Evolutionary conservation across 2,888 invertebrate genomes (phyloP).

Genomic region (Papilio gigon): DNA sequence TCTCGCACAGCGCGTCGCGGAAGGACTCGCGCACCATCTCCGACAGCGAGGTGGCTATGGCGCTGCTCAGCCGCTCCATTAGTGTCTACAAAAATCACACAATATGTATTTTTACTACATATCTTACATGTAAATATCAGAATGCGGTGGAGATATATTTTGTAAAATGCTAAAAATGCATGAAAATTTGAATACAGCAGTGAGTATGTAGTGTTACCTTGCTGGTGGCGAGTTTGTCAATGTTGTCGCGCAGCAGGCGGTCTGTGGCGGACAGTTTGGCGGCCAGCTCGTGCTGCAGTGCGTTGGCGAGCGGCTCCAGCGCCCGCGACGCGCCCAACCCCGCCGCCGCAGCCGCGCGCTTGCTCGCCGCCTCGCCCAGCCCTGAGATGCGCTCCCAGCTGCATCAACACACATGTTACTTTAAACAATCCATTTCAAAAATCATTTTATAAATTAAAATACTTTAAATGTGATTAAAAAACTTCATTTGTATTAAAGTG

Average conservation of each 20-base stretch:
- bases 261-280: slow-evolving; percentile 89
- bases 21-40: slow-evolving; percentile 89
- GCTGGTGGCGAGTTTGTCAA: slow-evolving; percentile 89
- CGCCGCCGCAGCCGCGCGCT: slow-evolving; percentile 70
- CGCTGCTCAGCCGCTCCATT: slow-evolving; percentile 87
- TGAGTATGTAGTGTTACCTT: background rate
- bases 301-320: slow-evolving; percentile 88
- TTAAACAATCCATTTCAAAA: too few relatives aligned
- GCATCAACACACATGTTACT: background rate
- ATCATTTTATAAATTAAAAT: too few relatives aligned
- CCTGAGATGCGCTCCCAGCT: slow-evolving; percentile 70
- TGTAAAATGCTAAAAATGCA: too few relatives aligned
- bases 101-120: background rate
- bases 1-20: slow-evolving; percentile 88
- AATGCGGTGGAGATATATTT: too few relatives aligned
- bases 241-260: slow-evolving; percentile 88
- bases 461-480: too few relatives aligned
- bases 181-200: too few relatives aligned
- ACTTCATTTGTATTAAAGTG: background rate
- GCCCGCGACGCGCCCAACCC: slow-evolving; percentile 83
- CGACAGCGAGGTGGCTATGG: slow-evolving; percentile 86
- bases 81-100: slow-evolving; percentile 79
- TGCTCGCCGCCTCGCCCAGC: slow-evolving; percentile 59
- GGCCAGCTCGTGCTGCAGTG: slow-evolving; percentile 88
- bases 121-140: background rate